phyloP scores from a whole-genome alignment of 1,140 invertebrate genomes.

The Cyclina sinensis region DNA sequence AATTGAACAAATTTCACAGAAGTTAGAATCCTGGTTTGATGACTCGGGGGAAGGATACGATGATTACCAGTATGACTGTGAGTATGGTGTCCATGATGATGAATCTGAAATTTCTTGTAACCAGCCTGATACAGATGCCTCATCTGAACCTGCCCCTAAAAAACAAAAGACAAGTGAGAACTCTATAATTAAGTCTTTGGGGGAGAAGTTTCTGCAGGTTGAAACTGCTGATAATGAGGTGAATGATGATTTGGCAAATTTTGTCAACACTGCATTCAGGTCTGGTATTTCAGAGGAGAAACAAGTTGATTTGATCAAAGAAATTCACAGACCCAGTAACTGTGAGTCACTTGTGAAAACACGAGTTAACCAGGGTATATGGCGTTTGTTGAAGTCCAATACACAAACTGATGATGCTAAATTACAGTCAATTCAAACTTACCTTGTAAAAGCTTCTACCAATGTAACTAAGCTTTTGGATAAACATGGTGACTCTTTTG shows the following conservation, averaged over 20 bases:
- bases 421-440: not conserved
- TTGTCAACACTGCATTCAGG: not conserved
- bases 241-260: not conserved
- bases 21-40: too few relatives aligned
- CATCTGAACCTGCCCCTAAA: not conserved
- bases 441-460: constrained; percentile 2
- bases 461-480: constrained; percentile 16
- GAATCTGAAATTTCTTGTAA: too few relatives aligned
- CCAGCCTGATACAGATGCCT: too few relatives aligned
- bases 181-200: not conserved
- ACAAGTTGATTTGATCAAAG: not conserved
- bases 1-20: too few relatives aligned
- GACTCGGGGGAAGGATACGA: too few relatives aligned
- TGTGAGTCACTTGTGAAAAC: constrained; percentile 1
- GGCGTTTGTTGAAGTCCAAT: not conserved
- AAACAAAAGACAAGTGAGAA: not conserved
- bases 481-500: not conserved
- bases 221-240: constrained; percentile 5
- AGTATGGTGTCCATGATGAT: too few relatives aligned
- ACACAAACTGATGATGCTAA: constrained; percentile 23
- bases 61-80: too few relatives aligned
- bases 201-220: not conserved
- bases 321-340: not conserved
- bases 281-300: not conserved
- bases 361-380: not conserved